A percentile compares a stretch with the other conserved stretches of the same genome.
These are phyloP conservation scores for Armadillidium nasatum DNA, from an alignment of 1,140 invertebrate species.

Conservation along the genomic window DNA sequence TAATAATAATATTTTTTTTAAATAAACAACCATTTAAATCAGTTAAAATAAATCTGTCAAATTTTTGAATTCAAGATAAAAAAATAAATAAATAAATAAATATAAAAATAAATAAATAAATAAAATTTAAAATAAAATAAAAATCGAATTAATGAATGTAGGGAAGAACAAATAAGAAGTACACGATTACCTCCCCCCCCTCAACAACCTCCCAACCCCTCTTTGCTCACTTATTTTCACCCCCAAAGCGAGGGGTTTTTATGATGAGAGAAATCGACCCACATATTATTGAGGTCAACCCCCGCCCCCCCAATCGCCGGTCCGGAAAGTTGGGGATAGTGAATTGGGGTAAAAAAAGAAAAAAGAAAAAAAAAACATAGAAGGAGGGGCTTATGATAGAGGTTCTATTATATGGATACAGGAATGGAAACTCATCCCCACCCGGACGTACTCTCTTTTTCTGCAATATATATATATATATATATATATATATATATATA, in stretches of 20 bases:
- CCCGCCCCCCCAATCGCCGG: background rate
- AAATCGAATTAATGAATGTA: no score
- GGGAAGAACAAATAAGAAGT: no score
- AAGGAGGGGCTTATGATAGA: background rate
- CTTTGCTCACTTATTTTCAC: background rate
- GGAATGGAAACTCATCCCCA: constrained; percentile 1
- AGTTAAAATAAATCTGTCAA: no score
- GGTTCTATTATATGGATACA: background rate
- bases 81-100: no score
- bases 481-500: constrained; percentile 10
- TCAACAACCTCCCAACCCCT: no score
- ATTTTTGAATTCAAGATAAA: no score
- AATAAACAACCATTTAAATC: no score
- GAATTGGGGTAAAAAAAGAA: background rate
- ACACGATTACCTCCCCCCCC: no score
- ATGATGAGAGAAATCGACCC: constrained; percentile 6
- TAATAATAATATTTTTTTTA: no score
- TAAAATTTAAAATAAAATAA: no score
- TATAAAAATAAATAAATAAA: no score
- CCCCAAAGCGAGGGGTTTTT: constrained; percentile 4
- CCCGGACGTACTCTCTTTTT: background rate
- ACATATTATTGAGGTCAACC: constrained; percentile 1
- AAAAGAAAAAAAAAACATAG: background rate
- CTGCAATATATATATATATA: background rate
- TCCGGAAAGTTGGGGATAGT: background rate